phyloP scores from a whole-genome alignment of 2,888 invertebrate species.

The Trachelus troglodyta region DNA sequence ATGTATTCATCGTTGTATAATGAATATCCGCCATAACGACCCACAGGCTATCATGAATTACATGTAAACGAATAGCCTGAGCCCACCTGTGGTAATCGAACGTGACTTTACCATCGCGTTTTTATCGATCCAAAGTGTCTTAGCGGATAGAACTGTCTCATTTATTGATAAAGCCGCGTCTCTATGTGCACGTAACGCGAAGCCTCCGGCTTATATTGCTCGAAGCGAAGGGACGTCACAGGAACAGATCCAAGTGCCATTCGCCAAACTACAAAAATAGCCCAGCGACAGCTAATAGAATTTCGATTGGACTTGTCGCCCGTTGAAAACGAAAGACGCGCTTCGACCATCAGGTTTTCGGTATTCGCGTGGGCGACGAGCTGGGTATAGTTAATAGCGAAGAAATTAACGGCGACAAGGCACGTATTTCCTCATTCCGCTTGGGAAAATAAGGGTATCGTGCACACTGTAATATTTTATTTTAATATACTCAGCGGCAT shows the following conservation, averaged over 20 bases:
- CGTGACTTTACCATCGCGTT: neutral
- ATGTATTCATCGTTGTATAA: neutral
- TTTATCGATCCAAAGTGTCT: neutral
- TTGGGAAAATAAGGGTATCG: too few relatives aligned
- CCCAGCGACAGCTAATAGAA: conserved; percentile 39
- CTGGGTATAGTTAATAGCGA: too few relatives aligned
- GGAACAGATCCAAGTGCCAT: conserved; percentile 1
- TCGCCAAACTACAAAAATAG: conserved; percentile 38
- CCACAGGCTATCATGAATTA: neutral
- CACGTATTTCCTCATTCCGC: too few relatives aligned
- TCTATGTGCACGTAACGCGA: neutral
- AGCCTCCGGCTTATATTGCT: neutral
- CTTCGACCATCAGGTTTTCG: conserved; percentile 15
- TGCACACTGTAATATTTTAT: too few relatives aligned
- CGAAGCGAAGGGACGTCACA: neutral
- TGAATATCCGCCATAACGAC: neutral
- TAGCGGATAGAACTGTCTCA: neutral
- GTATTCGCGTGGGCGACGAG: too few relatives aligned
- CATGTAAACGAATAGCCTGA: neutral
- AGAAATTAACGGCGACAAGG: too few relatives aligned
- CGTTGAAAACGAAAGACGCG: conserved; percentile 29
- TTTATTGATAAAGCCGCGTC: neutral
- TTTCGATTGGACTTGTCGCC: conserved; percentile 28
- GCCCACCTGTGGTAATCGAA: neutral
- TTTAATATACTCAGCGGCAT: too few relatives aligned